Conservation (phyloP, 2,797 vertebrate genomes). For the Anguilla obscura region DNA sequence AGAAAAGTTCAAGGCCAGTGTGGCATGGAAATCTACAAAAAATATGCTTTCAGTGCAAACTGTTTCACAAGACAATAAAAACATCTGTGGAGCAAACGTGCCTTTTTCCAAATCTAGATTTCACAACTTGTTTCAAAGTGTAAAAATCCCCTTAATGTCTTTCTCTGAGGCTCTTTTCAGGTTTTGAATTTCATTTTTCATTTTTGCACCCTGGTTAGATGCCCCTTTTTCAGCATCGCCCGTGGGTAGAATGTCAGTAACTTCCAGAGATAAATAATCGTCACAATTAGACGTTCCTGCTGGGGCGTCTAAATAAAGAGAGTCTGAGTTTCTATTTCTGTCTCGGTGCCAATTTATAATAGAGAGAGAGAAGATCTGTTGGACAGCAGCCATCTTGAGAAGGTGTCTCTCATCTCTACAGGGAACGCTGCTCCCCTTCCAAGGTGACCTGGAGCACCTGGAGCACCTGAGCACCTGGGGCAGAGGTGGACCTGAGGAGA, state of each 20-base stretch:
- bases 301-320: neutral
- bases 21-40: too few relatives aligned
- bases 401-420: neutral
- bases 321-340: neutral
- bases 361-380: neutral
- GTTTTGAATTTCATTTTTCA: neutral
- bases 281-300: neutral
- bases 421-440: neutral
- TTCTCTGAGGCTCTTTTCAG: neutral
- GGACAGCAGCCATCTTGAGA: neutral
- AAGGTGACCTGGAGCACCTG: neutral
- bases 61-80: neutral
- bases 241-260: neutral
- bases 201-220: neutral
- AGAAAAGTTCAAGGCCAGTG: neutral
- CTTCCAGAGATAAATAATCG: constrained; percentile 3
- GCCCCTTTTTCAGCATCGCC: neutral
- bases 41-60: too few relatives aligned
- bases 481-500: neutral
- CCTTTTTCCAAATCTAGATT: neutral
- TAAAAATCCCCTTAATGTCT: neutral
- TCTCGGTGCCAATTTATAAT: neutral
- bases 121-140: neutral
- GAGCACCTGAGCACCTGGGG: neutral
- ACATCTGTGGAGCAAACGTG: neutral